Conservation (phyloP, 1,140 invertebrate species). For the Camponotus pennsylvanicus region DNA sequence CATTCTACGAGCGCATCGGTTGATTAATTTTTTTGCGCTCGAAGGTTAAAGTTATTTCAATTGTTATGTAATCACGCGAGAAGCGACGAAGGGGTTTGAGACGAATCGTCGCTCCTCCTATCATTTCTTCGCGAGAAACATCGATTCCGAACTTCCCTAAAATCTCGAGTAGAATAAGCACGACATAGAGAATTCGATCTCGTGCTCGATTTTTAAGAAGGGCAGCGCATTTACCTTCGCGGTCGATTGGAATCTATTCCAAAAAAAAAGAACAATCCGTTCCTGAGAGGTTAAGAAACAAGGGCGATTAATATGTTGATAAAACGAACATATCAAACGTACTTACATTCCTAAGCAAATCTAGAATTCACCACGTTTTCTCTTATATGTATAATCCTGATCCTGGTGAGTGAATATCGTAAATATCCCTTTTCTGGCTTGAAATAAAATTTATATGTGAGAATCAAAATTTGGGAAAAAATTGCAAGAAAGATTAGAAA, state of each 20-base stretch:
- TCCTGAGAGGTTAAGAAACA: not conserved
- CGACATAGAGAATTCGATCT: not conserved
- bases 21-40: not conserved
- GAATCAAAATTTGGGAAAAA: not conserved
- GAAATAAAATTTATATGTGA: not conserved
- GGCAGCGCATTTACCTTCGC: not conserved
- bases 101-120: not conserved
- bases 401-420: not conserved
- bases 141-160: not conserved
- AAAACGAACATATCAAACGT: not conserved
- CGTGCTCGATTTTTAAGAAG: not conserved
- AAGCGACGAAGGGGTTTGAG: too few species aligned
- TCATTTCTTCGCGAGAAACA: not conserved
- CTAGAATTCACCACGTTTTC: not conserved
- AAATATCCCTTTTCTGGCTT: not conserved
- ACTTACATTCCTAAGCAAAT: not conserved
- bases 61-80: conserved; percentile 31
- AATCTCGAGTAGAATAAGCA: conserved; percentile 19
- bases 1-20: not conserved
- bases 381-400: not conserved
- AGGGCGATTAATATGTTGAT: not conserved
- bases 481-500: not conserved
- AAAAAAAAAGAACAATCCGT: too few species aligned
- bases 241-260: not conserved
- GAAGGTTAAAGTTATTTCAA: conserved; percentile 9